These are phyloP conservation scores for Mohoua ochrocephala DNA, from an alignment of 2,113 vertebrate species.

Conservation along the genomic window DNA sequence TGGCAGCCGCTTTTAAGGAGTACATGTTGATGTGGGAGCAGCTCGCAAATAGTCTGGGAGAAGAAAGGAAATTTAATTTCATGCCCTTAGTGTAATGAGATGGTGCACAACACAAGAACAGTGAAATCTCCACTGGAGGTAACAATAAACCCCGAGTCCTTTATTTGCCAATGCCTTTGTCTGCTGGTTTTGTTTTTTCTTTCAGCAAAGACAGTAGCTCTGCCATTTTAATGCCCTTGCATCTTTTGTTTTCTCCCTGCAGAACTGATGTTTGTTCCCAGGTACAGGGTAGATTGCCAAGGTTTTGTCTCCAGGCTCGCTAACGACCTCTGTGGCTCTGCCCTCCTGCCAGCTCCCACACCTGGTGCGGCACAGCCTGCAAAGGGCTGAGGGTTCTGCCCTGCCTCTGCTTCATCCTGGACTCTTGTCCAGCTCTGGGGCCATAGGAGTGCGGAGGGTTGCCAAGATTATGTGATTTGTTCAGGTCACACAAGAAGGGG, in stretches of 20 bases:
- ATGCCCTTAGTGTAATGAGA: not conserved
- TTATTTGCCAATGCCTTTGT: not conserved
- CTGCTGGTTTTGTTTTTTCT: not conserved
- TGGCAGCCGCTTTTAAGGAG: not conserved
- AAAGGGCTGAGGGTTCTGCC: not conserved
- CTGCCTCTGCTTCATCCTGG: not conserved
- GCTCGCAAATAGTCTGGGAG: not conserved
- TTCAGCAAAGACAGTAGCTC: not conserved
- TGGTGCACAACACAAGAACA: not conserved
- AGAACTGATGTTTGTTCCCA: not conserved
- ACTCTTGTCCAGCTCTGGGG: not conserved
- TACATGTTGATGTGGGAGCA: not conserved
- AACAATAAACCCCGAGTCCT: not conserved
- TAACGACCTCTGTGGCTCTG: not conserved
- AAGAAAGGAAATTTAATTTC: not conserved
- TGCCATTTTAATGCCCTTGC: not conserved
- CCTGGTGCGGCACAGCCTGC: fast-evolving
- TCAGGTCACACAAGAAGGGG: not conserved
- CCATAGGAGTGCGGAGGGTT: not conserved
- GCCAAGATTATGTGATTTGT: not conserved
- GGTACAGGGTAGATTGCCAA: not conserved
- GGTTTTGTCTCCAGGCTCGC: not conserved
- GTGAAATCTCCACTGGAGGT: not conserved
- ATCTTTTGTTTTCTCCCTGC: not conserved
- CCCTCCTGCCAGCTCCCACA: not conserved